Percentiles rank a stretch among this genome's conserved stretches.
Evolutionary conservation across 2,797 vertebrate species (phyloP).

Genomic region (Sebastes kiyomatsui): DNA sequence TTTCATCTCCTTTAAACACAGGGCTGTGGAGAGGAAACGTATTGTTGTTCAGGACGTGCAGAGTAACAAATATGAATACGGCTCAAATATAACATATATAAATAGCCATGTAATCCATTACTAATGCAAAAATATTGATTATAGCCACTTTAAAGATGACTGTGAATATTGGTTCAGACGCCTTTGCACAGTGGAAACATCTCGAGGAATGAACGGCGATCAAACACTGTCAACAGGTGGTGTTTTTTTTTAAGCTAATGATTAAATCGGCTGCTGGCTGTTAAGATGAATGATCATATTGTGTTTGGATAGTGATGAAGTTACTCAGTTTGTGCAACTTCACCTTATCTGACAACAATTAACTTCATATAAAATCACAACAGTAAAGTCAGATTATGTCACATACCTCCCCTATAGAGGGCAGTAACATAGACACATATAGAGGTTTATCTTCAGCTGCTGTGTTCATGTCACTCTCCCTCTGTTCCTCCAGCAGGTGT

Average conservation of each 20-base stretch:
- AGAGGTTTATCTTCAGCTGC: neutral
- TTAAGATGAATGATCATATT: neutral
- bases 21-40: neutral
- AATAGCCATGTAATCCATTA: neutral
- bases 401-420: neutral
- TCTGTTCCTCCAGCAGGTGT: slow-evolving; percentile 24
- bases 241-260: neutral
- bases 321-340: neutral
- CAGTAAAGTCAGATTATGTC: neutral
- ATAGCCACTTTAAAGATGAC: neutral
- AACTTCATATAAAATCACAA: neutral
- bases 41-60: neutral
- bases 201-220: neutral
- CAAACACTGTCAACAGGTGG: neutral
- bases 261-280: neutral
- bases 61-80: neutral
- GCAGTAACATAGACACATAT: neutral
- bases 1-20: neutral
- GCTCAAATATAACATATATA: neutral
- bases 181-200: neutral
- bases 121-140: neutral
- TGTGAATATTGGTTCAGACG: neutral
- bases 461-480: neutral
- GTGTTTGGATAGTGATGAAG: neutral
- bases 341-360: neutral